phyloP scores from a whole-genome alignment of 2,113 vertebrate genomes.

The Cygnus atratus region DNA sequence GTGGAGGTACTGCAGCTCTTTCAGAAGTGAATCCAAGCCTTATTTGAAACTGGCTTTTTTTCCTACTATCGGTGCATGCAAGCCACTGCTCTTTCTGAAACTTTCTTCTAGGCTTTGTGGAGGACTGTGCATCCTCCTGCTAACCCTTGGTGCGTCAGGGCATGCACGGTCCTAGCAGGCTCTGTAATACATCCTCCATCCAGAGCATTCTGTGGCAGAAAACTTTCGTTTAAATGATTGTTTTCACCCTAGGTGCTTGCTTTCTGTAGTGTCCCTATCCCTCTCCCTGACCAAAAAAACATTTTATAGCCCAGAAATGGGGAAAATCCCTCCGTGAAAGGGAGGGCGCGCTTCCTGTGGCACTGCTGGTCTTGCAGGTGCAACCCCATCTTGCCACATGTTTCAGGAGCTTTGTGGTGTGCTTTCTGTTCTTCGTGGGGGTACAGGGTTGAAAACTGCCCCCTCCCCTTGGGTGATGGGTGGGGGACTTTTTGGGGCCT shows the following conservation, averaged over 20 bases:
- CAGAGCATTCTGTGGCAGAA: neutral
- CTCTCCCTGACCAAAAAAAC: accelerated
- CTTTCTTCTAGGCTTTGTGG: neutral
- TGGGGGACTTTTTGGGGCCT: too few relatives aligned
- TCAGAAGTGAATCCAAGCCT: accelerated
- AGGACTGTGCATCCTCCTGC: neutral
- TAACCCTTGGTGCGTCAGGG: neutral
- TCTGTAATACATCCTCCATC: neutral
- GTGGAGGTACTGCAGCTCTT: neutral
- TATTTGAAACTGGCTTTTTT: neutral
- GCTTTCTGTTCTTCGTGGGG: neutral
- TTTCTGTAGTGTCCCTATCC: neutral
- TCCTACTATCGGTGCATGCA: accelerated
- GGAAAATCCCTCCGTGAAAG: neutral
- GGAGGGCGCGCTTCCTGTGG: accelerated
- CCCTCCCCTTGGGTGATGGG: too few relatives aligned
- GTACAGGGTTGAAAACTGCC: neutral
- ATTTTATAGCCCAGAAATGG: accelerated
- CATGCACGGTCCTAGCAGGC: neutral
- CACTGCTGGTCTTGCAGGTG: neutral
- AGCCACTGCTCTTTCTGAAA: accelerated
- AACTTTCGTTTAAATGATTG: accelerated
- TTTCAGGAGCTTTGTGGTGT: accelerated
- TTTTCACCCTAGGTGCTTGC: accelerated
- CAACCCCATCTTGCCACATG: accelerated